Conservation (phyloP, 2,797 vertebrate species). For the Buceros bicornis region DNA sequence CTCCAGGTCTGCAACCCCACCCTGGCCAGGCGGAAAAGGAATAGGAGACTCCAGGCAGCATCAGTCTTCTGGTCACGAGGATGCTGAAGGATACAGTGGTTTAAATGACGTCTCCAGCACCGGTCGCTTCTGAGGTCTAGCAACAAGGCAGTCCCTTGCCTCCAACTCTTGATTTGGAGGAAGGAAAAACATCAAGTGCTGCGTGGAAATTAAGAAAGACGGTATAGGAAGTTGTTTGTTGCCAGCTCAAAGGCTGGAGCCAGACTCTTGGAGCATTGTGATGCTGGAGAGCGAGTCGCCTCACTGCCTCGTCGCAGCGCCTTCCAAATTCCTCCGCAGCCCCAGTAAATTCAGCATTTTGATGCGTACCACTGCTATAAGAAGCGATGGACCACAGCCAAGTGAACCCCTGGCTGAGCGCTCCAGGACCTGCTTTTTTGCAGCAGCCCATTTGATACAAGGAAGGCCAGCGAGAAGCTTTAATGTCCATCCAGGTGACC, state of each 20-base stretch:
- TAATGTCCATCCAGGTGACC: background rate
- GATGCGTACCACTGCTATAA: background rate
- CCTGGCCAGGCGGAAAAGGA: background rate
- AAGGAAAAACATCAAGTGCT: background rate
- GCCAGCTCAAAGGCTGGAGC: background rate
- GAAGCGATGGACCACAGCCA: background rate
- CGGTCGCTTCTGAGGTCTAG: background rate
- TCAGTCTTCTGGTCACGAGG: background rate
- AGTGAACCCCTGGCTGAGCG: background rate
- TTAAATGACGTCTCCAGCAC: background rate
- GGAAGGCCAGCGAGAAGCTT: background rate
- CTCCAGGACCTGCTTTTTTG: background rate
- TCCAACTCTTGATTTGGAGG: background rate
- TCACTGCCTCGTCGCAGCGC: accelerated
- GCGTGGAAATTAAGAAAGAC: background rate
- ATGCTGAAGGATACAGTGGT: background rate
- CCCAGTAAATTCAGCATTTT: background rate
- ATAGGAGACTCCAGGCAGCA: background rate
- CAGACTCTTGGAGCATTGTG: background rate
- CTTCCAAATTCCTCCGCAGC: background rate
- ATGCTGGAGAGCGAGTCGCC: background rate
- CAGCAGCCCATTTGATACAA: background rate
- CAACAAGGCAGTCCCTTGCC: background rate
- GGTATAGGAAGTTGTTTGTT: background rate
- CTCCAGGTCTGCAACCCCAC: background rate